Conservation (phyloP, 2,113 vertebrate genomes). For the Agelaius tricolor region DNA sequence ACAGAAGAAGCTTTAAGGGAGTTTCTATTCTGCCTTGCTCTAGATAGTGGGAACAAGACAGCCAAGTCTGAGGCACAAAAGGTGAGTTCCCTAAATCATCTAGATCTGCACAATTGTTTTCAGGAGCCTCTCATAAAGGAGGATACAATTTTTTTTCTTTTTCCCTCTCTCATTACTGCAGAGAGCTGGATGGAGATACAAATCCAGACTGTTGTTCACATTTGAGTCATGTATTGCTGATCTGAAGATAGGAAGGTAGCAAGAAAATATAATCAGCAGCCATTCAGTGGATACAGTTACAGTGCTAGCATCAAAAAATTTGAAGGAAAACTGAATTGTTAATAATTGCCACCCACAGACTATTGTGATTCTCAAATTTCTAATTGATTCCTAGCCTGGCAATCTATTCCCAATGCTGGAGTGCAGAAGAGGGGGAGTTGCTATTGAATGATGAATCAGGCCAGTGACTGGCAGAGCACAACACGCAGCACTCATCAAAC, state of each 20-base stretch:
- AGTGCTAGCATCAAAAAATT: neutral
- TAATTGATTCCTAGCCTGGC: neutral
- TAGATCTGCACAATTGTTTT: neutral
- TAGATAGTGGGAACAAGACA: conserved; percentile 83
- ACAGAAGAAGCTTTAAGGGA: conserved; percentile 88
- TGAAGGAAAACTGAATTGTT: neutral
- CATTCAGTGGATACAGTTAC: neutral
- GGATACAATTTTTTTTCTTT: neutral
- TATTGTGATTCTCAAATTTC: neutral
- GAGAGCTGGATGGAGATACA: neutral
- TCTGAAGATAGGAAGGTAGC: neutral
- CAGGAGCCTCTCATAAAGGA: neutral
- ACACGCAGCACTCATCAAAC: neutral
- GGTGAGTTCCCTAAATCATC: conserved; percentile 71
- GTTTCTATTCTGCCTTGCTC: conserved; percentile 86
- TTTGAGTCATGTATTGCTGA: neutral
- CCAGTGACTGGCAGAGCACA: neutral
- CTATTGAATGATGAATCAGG: neutral
- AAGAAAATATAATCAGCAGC: neutral
- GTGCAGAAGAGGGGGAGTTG: neutral
- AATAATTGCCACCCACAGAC: neutral
- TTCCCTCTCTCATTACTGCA: neutral
- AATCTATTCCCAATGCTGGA: neutral
- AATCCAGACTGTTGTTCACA: neutral
- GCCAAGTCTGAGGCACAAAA: conserved; percentile 84